Conservation (phyloP, 2,888 invertebrate genomes). For the Tiliacea citrago region DNA sequence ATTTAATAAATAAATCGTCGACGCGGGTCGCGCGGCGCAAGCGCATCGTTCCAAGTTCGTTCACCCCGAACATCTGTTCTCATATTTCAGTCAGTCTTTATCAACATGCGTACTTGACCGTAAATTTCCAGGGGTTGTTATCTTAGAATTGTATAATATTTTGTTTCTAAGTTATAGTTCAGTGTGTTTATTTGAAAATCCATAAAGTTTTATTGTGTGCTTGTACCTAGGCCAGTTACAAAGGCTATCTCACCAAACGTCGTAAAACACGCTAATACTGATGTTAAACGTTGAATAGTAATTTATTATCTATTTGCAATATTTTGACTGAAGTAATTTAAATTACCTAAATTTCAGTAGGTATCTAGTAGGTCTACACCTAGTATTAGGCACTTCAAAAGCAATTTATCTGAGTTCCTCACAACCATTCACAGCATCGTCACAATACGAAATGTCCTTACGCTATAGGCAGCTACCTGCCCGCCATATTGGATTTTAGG, state of each 20-base stretch:
- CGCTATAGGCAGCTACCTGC: conserved; percentile 71
- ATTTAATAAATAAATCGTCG: conserved; percentile 80
- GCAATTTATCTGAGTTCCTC: conserved; percentile 52
- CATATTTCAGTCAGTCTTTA: conserved; percentile 85
- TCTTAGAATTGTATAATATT: conserved; percentile 63
- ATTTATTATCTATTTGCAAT: conserved; percentile 50
- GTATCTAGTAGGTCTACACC: not conserved
- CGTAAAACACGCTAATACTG: conserved; percentile 59
- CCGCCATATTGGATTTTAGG: conserved; percentile 83
- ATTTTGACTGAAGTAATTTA: conserved; percentile 28
- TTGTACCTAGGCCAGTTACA: conserved; percentile 64
- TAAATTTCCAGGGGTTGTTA: conserved; percentile 65
- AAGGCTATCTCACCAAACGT: conserved; percentile 59
- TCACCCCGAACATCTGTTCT: conserved; percentile 89
- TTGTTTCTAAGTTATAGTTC: conserved; percentile 54
- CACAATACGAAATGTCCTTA: conserved; percentile 82
- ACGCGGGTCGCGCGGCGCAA: conserved; percentile 71
- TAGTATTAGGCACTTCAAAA: not conserved
- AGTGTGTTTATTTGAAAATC: conserved; percentile 55
- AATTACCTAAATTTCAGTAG: conserved; percentile 24
- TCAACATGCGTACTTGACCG: conserved; percentile 78
- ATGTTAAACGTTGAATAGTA: conserved; percentile 48
- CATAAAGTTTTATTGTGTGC: conserved; percentile 61
- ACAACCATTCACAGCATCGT: conserved; percentile 73
- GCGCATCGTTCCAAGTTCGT: conserved; percentile 79